Evolutionary conservation across 2,797 vertebrate genomes (phyloP).

Genomic region (Leptatherina wallacei): DNA sequence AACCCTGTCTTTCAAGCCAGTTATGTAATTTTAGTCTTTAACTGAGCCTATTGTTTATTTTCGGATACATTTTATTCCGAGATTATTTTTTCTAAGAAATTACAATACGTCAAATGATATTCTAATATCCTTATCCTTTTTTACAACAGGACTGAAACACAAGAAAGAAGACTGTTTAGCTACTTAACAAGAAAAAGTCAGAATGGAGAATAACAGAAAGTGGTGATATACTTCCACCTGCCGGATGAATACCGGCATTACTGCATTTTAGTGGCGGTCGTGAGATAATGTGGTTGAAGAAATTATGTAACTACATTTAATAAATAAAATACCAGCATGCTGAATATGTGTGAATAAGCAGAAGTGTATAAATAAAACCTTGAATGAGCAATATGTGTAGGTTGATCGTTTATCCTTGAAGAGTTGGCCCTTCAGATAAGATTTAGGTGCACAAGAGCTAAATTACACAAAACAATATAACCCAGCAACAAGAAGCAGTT

Average conservation of each 20-base stretch:
- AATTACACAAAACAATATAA: not conserved
- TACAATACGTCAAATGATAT: not conserved
- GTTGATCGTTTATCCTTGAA: not conserved
- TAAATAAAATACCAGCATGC: no score
- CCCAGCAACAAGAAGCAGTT: not conserved
- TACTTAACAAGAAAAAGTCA: slow-evolving; percentile 1
- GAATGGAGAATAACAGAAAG: not conserved
- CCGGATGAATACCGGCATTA: slow-evolving; percentile 33
- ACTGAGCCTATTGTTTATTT: not conserved
- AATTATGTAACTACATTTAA: not conserved
- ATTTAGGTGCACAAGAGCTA: not conserved
- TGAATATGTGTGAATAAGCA: not conserved
- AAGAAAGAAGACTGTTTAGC: no score
- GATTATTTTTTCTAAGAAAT: not conserved
- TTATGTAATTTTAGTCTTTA: not conserved
- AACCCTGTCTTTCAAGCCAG: not conserved
- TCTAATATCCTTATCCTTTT: not conserved
- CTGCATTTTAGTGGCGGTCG: not conserved
- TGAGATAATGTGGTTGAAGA: not conserved
- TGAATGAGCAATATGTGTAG: not conserved
- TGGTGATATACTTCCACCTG: slow-evolving; percentile 52
- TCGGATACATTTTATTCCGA: not conserved
- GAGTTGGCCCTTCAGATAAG: not conserved
- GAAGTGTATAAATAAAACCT: not conserved
- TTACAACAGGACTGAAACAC: not conserved